Percentiles rank a stretch among this genome's conserved stretches.
Evolutionary conservation across 2,797 vertebrate genomes (phyloP).

Genomic region (Anabacerthia variegaticeps): DNA sequence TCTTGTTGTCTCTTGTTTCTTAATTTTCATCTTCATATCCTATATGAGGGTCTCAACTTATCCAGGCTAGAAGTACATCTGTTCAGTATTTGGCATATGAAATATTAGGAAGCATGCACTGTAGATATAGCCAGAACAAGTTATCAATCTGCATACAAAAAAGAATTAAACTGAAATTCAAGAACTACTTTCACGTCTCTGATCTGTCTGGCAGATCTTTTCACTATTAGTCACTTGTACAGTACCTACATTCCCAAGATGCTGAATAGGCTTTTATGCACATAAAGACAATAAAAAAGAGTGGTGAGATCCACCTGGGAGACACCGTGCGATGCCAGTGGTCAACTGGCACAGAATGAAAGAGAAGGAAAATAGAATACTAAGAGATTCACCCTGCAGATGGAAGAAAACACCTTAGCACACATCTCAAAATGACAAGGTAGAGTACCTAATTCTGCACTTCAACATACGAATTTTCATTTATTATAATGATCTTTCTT

Average conservation of each 20-base stretch:
- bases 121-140: not conserved
- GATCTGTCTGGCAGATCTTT: slow-evolving; percentile 4
- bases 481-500: not conserved
- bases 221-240: not conserved
- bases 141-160: not conserved
- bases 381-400: not conserved
- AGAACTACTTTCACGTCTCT: not conserved
- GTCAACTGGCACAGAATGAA: not conserved
- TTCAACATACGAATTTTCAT: not conserved
- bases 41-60: not conserved
- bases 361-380: not conserved
- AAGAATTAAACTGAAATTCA: not conserved
- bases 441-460: not conserved
- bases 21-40: not conserved
- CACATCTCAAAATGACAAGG: not conserved
- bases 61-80: not conserved
- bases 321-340: not conserved
- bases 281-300: not conserved
- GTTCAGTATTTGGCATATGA: not conserved
- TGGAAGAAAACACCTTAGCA: not conserved
- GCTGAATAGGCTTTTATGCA: not conserved
- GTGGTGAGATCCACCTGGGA: not conserved
- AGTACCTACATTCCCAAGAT: not conserved
- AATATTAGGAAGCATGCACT: not conserved
- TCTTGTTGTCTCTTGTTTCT: not conserved